phyloP scores from a whole-genome alignment of 2,888 invertebrate genomes.

The Thysanoteuthis rhombus region DNA sequence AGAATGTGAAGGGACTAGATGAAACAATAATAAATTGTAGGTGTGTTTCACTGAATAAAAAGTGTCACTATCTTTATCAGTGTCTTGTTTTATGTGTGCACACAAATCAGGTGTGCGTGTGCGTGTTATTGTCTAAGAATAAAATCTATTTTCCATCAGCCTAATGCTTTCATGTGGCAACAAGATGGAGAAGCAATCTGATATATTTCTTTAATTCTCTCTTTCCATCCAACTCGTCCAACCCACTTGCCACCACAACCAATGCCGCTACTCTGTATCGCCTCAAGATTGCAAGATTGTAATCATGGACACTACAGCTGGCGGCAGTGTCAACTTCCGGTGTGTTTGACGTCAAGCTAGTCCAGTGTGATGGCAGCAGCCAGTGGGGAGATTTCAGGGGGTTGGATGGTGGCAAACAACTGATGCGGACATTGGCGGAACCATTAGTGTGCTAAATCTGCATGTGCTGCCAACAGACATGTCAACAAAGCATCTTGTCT shows the following conservation, averaged over 20 bases:
- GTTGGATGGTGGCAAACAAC: background rate
- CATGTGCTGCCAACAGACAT: background rate
- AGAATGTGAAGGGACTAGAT: no score
- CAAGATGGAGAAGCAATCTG: no score
- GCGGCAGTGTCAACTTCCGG: background rate
- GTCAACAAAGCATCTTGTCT: background rate
- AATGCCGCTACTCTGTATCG: background rate
- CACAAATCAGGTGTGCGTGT: background rate
- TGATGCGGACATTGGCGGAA: background rate
- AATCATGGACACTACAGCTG: background rate
- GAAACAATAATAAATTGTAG: no score
- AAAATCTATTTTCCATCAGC: background rate
- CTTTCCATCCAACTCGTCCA: background rate
- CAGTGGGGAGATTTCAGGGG: no score
- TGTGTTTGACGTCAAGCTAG: constrained; percentile 12
- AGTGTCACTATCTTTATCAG: background rate
- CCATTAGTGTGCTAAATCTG: background rate
- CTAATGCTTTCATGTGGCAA: no score
- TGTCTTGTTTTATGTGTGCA: background rate
- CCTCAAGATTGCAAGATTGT: background rate
- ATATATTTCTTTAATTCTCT: background rate
- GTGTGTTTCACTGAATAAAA: background rate
- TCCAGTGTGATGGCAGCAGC: background rate
- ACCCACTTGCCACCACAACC: no score
- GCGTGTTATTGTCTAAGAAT: background rate